These are phyloP conservation scores for Nansenia antarctica DNA, from an alignment of 2,113 vertebrate species.

Conservation along the genomic window DNA sequence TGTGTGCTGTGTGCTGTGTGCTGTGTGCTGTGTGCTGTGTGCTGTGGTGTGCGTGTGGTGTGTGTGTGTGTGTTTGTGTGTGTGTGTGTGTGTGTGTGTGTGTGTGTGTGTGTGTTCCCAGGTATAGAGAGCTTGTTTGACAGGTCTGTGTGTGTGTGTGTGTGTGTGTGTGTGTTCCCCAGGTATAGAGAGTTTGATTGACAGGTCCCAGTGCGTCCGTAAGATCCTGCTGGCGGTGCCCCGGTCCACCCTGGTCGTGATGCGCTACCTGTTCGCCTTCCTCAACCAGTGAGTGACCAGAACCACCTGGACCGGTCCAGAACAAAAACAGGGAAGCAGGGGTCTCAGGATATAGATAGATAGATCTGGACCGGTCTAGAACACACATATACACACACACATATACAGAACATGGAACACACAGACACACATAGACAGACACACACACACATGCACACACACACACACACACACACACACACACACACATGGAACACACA, in stretches of 20 bases:
- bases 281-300: constrained; percentile 93
- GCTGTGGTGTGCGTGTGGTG: too few species aligned
- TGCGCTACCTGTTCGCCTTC: constrained; percentile 98
- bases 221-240: constrained; percentile 93
- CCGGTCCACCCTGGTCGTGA: constrained; percentile 90
- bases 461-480: too few species aligned
- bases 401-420: background rate
- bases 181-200: constrained; percentile 97
- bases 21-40: too few species aligned
- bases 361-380: background rate
- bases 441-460: background rate
- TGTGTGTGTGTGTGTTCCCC: constrained; percentile 28
- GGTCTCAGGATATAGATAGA: too few species aligned
- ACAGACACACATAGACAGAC: constrained; percentile 1
- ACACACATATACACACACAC: background rate
- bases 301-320: background rate
- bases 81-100: constrained; percentile 3
- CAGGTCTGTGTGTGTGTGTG: constrained; percentile 64
- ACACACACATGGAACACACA: too few species aligned
- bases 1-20: too few species aligned
- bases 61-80: constrained; percentile 11
- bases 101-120: constrained; percentile 55
- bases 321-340: background rate
- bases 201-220: constrained; percentile 92
- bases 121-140: constrained; percentile 97